phyloP scores from a whole-genome alignment of 1,140 invertebrate genomes.

The Oryzaephilus surinamensis region DNA sequence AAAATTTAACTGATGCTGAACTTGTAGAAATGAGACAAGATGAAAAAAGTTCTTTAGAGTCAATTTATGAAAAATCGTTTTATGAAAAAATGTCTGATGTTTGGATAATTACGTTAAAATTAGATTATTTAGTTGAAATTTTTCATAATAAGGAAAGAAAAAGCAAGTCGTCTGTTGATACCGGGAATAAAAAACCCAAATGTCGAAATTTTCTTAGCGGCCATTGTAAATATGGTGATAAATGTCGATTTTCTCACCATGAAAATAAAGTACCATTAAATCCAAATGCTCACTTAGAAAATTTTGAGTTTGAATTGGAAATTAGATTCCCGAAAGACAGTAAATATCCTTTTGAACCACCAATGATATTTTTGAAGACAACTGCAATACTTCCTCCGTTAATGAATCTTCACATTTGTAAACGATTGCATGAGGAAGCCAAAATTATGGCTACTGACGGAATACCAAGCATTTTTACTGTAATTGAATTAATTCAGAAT shows the following conservation, averaged over 20 bases:
- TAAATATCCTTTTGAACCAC: conserved; percentile 60
- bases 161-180: conserved; percentile 16
- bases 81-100: conserved; percentile 53
- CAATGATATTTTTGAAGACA: conserved; percentile 55
- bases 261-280: conserved; percentile 35
- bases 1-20: conserved; percentile 40
- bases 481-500: conserved; percentile 57
- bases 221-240: conserved; percentile 57
- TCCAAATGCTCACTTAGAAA: conserved; percentile 25
- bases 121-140: conserved; percentile 54
- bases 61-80: conserved; percentile 60
- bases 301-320: conserved; percentile 51
- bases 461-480: conserved; percentile 54
- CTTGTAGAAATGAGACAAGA: conserved; percentile 51
- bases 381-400: conserved; percentile 45
- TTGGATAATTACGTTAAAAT: conserved; percentile 53
- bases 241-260: conserved; percentile 63
- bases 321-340: conserved; percentile 58
- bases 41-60: conserved; percentile 59
- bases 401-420: conserved; percentile 50
- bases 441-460: conserved; percentile 48
- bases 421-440: conserved; percentile 53
- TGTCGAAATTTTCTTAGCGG: conserved; percentile 58
- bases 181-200: conserved; percentile 46
- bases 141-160: conserved; percentile 42